phyloP scores from a whole-genome alignment of 2,888 invertebrate genomes.

The Drosophila birchii region DNA sequence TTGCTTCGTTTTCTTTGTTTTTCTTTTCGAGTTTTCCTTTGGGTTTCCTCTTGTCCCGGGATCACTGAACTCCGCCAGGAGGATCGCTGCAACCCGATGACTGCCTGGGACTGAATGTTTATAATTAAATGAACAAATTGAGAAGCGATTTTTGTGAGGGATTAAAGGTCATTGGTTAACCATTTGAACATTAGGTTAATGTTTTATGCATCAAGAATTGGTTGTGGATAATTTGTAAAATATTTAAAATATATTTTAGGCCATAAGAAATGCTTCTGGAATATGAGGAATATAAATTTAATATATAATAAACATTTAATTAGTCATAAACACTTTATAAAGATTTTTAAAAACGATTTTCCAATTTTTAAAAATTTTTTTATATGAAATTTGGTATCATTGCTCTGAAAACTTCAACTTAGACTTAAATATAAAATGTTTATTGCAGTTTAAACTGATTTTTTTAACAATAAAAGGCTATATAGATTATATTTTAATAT shows the following conservation, averaged over 20 bases:
- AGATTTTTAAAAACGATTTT: too few species aligned
- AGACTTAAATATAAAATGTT: too few species aligned
- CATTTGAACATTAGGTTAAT: not conserved
- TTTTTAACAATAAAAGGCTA: too few species aligned
- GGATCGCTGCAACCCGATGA: constrained; percentile 15
- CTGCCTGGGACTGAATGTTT: constrained; percentile 14
- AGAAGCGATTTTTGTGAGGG: constrained; percentile 13
- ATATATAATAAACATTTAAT: not conserved
- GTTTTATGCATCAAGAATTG: not conserved
- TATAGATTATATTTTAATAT: too few species aligned
- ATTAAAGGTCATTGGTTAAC: constrained; percentile 1
- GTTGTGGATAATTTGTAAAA: not conserved
- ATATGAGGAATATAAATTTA: not conserved
- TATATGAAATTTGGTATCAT: too few species aligned
- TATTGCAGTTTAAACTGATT: too few species aligned
- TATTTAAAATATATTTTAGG: too few species aligned
- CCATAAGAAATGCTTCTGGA: not conserved
- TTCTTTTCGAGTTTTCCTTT: constrained; percentile 9
- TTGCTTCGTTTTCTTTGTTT: constrained; percentile 23
- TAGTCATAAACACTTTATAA: too few species aligned
- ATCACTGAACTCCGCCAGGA: constrained; percentile 33
- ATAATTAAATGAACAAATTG: constrained; percentile 31
- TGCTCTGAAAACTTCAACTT: too few species aligned
- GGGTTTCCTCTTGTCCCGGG: constrained; percentile 8
- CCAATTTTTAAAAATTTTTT: too few species aligned